Base-by-base conservation (phyloP, 1,140 invertebrate species). In the Rhopalosiphum maidis region DNA sequence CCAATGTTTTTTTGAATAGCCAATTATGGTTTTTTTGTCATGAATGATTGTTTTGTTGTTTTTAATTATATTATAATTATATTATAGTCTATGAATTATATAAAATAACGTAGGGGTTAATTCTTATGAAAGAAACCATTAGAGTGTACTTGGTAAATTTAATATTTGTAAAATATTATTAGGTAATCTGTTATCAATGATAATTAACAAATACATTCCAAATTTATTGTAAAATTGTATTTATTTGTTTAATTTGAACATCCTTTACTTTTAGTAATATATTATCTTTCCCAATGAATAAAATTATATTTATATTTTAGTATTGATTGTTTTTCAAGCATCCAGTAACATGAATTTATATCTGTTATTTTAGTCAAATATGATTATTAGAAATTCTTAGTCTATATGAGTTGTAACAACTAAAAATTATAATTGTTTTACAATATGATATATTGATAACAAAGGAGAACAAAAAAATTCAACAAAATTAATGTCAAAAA, bases 111-210 rank as follows among this genome's bases (percentile, higher is more conserved):
- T 93, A 93, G 91, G 91, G 82, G 82, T 93, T 93, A 30, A 86
- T 54, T 93, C 91, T 85, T 93, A 93, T 86, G 91, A 86, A n/a
- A 86, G 25, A 54, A 21, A 93, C 91, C 43, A 93, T 54, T 93
- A 41, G 54, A 93, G 91, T 41, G 82, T 93, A 93, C 91, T 93
- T 23, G 30, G 35, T 86, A 86, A 85, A 93, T 86, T 93, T 86
- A 93, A 93, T 93, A 93, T 86, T 93, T 93, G 91, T 93, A 93
- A 93, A 93, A 93, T 93, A 93, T 93, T 92, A 92, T 92, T 93
- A 93, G 91, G 68, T 93, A 93, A 85, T 93, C 82, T 93, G 91
- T 93, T 93, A 93, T 93, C 91, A n/a, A 85, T 93, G 77, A 93
- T 93, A 85, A 86, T 92, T 93, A 93, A 93, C 82, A 93, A 93